These are phyloP conservation scores for Ectemnius lituratus DNA, from an alignment of 2,888 invertebrate species.

Conservation along the genomic window DNA sequence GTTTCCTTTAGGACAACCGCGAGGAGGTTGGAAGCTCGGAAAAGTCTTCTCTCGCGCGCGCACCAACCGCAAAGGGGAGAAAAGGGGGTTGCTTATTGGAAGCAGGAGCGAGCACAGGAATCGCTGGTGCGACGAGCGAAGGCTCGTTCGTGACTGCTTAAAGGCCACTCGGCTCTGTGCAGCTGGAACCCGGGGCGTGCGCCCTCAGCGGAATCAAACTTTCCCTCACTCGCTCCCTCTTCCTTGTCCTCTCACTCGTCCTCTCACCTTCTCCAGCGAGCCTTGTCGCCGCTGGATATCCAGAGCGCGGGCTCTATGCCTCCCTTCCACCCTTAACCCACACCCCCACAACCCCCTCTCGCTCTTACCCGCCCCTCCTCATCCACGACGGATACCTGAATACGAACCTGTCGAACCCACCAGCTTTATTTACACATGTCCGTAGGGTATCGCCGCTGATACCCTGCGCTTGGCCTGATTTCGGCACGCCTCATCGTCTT, in stretches of 20 bases:
- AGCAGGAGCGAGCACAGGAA: neutral
- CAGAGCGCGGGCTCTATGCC: no score
- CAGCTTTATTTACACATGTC: no score
- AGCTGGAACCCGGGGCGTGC: conserved; percentile 62
- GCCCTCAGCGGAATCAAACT: conserved; percentile 62
- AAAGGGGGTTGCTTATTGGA: neutral
- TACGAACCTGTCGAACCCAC: no score
- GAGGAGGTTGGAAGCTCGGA: neutral
- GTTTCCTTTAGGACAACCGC: no score
- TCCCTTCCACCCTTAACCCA: no score
- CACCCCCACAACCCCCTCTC: no score
- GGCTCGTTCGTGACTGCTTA: conserved; percentile 66
- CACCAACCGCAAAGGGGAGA: neutral
- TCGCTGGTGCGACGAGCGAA: conserved; percentile 54
- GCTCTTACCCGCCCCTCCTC: no score
- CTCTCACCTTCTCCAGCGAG: neutral
- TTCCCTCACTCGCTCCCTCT: conserved; percentile 35
- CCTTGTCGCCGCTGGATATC: neutral
- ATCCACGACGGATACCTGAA: no score
- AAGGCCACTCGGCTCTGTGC: conserved; percentile 60
- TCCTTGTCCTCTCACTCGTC: neutral
- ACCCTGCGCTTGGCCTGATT: no score
- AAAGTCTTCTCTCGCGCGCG: neutral
- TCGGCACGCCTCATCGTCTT: no score
- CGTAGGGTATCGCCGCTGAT: no score